Evolutionary conservation across 2,113 vertebrate species (phyloP).

Genomic region (Sceloporus undulatus): DNA sequence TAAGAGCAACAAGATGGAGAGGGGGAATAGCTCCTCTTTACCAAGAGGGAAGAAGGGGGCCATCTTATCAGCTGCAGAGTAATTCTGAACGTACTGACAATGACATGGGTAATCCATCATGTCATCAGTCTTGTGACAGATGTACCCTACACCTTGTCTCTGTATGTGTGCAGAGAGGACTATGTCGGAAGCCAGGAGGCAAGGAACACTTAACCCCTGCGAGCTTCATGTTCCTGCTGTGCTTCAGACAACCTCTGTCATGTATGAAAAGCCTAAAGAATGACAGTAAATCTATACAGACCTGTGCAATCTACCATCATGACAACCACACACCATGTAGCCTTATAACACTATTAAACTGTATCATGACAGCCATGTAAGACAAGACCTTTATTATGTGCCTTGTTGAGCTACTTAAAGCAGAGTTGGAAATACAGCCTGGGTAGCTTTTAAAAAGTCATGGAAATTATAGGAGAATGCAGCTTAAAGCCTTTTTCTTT

Average conservation of each 20-base stretch:
- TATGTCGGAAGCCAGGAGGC: slow-evolving; percentile 78
- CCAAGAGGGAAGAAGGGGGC: slow-evolving; percentile 72
- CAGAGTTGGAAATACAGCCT: slow-evolving; percentile 43
- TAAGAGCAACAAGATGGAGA: slow-evolving; percentile 51
- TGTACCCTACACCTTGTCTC: slow-evolving; percentile 76
- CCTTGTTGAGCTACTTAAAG: slow-evolving; percentile 63
- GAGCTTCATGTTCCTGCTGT: slow-evolving; percentile 76
- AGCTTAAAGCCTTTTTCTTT: slow-evolving; percentile 25
- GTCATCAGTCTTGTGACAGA: slow-evolving; percentile 82
- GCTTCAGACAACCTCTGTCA: slow-evolving; percentile 76
- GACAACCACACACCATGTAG: slow-evolving; percentile 76
- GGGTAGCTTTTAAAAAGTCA: slow-evolving; percentile 39
- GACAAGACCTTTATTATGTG: slow-evolving; percentile 67
- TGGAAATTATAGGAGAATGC: slow-evolving; percentile 39
- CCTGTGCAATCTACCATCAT: slow-evolving; percentile 77
- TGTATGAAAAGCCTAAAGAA: slow-evolving; percentile 70
- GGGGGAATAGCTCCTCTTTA: slow-evolving; percentile 73
- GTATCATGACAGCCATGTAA: slow-evolving; percentile 74
- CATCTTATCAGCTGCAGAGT: slow-evolving; percentile 82
- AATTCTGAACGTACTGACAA: slow-evolving; percentile 84
- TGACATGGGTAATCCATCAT: slow-evolving; percentile 88
- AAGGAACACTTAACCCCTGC: slow-evolving; percentile 85
- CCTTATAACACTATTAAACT: slow-evolving; percentile 77
- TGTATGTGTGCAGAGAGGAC: slow-evolving; percentile 78
- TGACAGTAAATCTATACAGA: slow-evolving; percentile 87